Base-by-base conservation (phyloP, 1,140 invertebrate species). In the Bradynema listronoti region DNA sequence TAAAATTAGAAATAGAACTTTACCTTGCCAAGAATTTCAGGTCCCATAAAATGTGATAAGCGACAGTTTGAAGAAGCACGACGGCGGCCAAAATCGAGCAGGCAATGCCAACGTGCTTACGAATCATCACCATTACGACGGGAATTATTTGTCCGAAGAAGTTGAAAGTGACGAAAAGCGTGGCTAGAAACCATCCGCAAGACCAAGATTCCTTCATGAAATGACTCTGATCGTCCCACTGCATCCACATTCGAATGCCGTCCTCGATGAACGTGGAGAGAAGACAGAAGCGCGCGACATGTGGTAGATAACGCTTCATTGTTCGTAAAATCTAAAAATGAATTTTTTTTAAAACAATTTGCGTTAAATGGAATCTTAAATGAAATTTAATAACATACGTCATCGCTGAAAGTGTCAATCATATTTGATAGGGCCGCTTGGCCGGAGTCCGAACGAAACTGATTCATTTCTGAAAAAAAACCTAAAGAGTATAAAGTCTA, bases 251-350 rank as follows among this genome's bases (percentile, higher is more conserved):
- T 62, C 95, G 85, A 36, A 98, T 83, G 0, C 95, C 95, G 85
- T 99, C 95, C 83, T 99, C 95, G 29, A 99, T 83, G 82, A 99
- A 99, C 68, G 95, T 99, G 58, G 91, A 91, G 69, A 99, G 94
- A n/a, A 99, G 84, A 79, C 92, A 99, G 34, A 97, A 81, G 60
- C 94, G 84, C 2, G 94, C 94, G 50, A 96, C 82, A 61, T 92
- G 94, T 22, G 95, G 95, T 69, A 99, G 81, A 56, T 96, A 83
- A 80, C 91, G 85, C 81, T 97, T 96, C 47, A 74, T 79, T 36
- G 67, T 47, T 7, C 76, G 71, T 22, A 78, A 55, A 59, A 78
- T 46, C 71, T 65, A 32, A 47, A 65, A 53, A 50, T 22, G 3
- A 36, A 42, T 49, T n/a, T 9, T 49, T 16, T 11, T 49, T 30